Evolutionary conservation across 2,888 invertebrate species (phyloP).

Genomic region (Acheta domesticus): DNA sequence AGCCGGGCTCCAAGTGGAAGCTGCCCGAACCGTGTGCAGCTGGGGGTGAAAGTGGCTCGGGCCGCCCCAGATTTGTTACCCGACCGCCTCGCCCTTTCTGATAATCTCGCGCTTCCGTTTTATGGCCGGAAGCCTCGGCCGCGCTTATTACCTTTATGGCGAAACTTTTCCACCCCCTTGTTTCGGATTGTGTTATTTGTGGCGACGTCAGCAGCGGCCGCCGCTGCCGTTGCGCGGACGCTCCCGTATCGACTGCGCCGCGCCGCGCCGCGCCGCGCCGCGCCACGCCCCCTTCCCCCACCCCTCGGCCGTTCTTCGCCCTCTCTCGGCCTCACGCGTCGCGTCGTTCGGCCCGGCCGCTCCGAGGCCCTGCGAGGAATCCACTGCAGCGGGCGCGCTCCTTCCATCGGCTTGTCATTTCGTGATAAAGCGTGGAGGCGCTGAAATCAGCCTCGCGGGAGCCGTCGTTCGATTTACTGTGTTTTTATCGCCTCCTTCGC

Average conservation of each 20-base stretch:
- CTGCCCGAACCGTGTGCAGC: neutral
- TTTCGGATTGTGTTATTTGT: conserved; percentile 2
- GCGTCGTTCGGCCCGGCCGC: too few species aligned
- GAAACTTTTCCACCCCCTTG: conserved; percentile 2
- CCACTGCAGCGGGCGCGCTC: too few species aligned
- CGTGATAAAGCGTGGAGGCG: neutral
- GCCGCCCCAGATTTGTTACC: neutral
- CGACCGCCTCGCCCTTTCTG: conserved; percentile 5
- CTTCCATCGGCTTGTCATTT: neutral
- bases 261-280: neutral
- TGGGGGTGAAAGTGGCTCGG: neutral
- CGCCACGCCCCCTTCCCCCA: too few species aligned
- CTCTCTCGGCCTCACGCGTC: too few species aligned
- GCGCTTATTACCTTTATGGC: neutral
- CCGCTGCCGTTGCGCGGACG: too few species aligned
- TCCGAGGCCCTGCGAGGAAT: too few species aligned
- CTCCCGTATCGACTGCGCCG: neutral
- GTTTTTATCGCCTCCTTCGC: neutral
- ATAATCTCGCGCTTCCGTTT: neutral
- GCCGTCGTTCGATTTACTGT: neutral
- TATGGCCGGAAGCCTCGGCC: neutral
- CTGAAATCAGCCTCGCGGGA: neutral
- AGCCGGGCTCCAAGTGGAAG: neutral
- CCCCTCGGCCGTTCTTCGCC: too few species aligned
- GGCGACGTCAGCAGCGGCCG: neutral